Evolutionary conservation across 2,888 invertebrate genomes (phyloP).

Genomic region (Torymus auratus): DNA sequence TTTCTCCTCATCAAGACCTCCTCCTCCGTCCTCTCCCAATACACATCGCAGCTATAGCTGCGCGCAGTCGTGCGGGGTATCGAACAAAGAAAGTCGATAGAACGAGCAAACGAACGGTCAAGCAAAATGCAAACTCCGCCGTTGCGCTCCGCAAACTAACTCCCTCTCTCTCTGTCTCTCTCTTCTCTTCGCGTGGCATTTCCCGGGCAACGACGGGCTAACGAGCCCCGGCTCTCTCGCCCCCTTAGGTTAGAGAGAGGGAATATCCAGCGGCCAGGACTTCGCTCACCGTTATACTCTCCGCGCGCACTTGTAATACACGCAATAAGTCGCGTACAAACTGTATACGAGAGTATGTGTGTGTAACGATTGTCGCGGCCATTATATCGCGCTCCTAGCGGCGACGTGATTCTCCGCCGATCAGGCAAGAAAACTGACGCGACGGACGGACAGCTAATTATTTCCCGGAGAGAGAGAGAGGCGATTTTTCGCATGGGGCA

Average conservation of each 20-base stretch:
- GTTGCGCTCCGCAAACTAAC: too few species aligned
- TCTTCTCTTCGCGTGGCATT: neutral
- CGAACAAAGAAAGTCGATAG: too few species aligned
- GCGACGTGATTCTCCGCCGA: conserved; percentile 19
- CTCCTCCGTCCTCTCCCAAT: too few species aligned
- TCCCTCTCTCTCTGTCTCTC: neutral
- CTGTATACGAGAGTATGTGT: neutral
- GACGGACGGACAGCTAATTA: conserved; percentile 46
- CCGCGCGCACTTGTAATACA: conserved; percentile 8
- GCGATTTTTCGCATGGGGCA: neutral
- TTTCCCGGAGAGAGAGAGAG: conserved; percentile 10
- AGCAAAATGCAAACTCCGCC: too few species aligned
- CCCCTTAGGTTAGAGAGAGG: neutral
- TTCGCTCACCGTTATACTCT: too few species aligned
- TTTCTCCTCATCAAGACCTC: too few species aligned
- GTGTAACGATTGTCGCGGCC: conserved; percentile 33
- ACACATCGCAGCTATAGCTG: too few species aligned
- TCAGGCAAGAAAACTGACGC: neutral
- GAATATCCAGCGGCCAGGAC: too few species aligned
- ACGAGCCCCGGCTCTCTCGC: neutral
- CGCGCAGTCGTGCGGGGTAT: too few species aligned
- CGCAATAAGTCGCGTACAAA: conserved; percentile 28
- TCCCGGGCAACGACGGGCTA: too few species aligned
- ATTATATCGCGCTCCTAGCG: conserved; percentile 11
- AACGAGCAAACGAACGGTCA: too few species aligned